Base-by-base conservation (phyloP, 1,140 invertebrate genomes). In the Coelopa frigida region DNA sequence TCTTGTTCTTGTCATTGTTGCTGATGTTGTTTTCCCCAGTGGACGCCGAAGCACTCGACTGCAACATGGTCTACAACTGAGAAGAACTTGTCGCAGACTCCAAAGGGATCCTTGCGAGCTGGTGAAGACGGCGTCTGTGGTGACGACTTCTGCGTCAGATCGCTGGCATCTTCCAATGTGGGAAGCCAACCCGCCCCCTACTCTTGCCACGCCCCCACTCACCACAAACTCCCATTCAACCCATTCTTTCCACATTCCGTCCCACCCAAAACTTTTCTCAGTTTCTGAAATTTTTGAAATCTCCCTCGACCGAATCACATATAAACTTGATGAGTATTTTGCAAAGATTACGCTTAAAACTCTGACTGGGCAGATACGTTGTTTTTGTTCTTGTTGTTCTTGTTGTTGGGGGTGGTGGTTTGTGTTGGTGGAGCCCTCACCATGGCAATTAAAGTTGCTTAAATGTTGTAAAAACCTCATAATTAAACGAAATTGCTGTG, bases 381-480 rank as follows among this genome's bases (percentile, higher is more conserved):
- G n/a, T 7, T 15, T 17, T 7, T 12, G 22, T 43, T 32, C 32
- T 43, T 8, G 15, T 18, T 31, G 24, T 43, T 43, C 18, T 32
- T 27, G 24, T 18, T 43, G 17, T 22, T 43, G 15, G 14, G 18
- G n/a, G n/a, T n/a, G n/a, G n/a, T n/a, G n/a, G 15, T 43, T 7
- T 14, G 29, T 26, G 21, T 43, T 21, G 15, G 24, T 27, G 29
- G 27, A 14, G 21, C 17, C 41, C 21, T 27, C 22, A 27, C 32
- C 21, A n/a, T 27, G 18, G 27, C 41, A 43, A 43, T 43, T 43
- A 43, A 43, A 43, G 41, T 43, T 43, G 22, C 26, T 43, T 18
- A 32, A 43, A 43, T 43, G 41, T 43, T 27, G 29, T 43, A 43
- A 43, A 43, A 43, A 27, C 41, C 29, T 21, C 20, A 29, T 21